Conservation (phyloP, 2,888 invertebrate genomes). For the Clitarchus hookeri region DNA sequence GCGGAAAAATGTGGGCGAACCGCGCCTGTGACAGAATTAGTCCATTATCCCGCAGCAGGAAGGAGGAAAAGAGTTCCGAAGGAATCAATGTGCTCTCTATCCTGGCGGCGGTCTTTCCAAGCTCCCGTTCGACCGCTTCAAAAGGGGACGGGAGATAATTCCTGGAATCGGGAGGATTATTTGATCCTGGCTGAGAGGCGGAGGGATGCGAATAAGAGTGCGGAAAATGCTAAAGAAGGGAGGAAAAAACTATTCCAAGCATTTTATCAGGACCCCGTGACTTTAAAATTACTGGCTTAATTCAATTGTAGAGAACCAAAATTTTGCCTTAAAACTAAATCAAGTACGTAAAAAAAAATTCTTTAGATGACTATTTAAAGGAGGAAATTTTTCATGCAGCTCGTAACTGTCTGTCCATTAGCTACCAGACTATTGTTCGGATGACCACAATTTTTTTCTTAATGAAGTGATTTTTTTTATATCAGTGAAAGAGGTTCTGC, state of each 20-base stretch:
- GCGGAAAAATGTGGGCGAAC: not conserved
- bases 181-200: not conserved
- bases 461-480: too few species aligned
- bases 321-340: too few species aligned
- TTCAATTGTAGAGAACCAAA: too few species aligned
- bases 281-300: too few species aligned
- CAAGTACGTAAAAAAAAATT: too few species aligned
- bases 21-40: slow-evolving; percentile 23
- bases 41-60: slow-evolving; percentile 15
- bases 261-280: not conserved
- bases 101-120: slow-evolving; percentile 6
- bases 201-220: not conserved
- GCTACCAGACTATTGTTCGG: too few species aligned
- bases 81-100: slow-evolving; percentile 14
- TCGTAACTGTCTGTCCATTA: too few species aligned
- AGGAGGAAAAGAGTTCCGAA: not conserved
- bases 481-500: too few species aligned
- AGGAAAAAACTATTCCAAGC: slow-evolving; percentile 29
- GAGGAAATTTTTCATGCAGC: too few species aligned
- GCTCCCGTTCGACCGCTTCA: not conserved
- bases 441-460: too few species aligned
- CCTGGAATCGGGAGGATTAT: slow-evolving; percentile 14
- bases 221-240: not conserved
- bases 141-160: slow-evolving; percentile 2
- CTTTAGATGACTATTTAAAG: too few species aligned